These are phyloP conservation scores for Anoura caudifer DNA, from an alignment of 2,113 vertebrate species.

Conservation along the genomic window DNA sequence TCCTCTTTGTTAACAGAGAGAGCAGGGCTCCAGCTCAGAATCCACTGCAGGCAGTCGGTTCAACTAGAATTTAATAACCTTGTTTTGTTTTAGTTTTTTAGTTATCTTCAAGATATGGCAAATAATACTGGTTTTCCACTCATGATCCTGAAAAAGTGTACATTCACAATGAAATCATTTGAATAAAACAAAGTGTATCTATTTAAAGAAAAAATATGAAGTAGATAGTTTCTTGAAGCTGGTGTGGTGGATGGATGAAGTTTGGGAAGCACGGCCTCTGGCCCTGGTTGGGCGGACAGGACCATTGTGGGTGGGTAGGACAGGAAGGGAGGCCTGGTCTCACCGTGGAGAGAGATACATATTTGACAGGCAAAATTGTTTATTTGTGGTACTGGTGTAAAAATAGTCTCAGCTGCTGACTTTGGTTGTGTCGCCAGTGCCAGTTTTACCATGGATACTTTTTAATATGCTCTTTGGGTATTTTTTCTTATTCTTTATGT, in stretches of 20 bases:
- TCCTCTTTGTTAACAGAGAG: neutral
- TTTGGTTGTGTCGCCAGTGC: neutral
- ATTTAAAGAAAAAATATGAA: neutral
- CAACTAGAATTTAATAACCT: neutral
- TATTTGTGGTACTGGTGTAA: neutral
- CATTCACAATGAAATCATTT: neutral
- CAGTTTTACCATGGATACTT: neutral
- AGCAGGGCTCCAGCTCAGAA: neutral
- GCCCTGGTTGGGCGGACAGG: neutral
- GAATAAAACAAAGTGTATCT: neutral
- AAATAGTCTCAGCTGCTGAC: neutral
- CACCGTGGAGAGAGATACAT: neutral
- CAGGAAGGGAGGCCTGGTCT: neutral
- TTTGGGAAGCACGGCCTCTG: neutral
- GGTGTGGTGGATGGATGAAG: neutral
- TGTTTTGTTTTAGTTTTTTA: neutral
- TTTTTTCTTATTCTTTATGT: neutral
- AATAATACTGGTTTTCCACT: neutral
- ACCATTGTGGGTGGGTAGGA: neutral
- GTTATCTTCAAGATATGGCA: neutral
- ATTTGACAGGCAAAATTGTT: neutral
- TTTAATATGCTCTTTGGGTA: neutral
- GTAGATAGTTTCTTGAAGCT: neutral
- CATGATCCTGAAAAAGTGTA: neutral
- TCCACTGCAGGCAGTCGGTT: accelerated